Conservation (phyloP, 2,113 vertebrate genomes). For the Ciconia maguari region DNA sequence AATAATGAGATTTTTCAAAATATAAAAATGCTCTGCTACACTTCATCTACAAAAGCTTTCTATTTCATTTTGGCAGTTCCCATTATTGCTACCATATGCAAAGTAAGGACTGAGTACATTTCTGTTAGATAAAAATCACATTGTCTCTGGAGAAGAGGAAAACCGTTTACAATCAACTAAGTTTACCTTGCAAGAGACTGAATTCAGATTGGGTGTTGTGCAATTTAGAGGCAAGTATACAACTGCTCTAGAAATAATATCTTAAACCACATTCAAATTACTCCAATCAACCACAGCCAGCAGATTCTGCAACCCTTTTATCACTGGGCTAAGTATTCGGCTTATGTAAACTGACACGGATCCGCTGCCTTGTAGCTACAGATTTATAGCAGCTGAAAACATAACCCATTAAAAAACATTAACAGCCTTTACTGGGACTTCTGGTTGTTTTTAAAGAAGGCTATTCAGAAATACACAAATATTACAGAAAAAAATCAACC, state of each 20-base stretch:
- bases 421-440: background rate
- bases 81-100: background rate
- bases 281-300: background rate
- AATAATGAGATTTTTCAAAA: background rate
- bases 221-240: background rate
- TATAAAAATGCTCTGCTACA: background rate
- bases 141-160: background rate
- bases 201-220: background rate
- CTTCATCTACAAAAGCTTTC: background rate
- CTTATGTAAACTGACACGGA: background rate
- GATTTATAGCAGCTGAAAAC: constrained; percentile 13
- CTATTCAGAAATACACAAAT: background rate
- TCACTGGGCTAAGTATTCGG: background rate
- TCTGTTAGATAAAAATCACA: background rate
- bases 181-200: background rate
- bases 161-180: background rate
- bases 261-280: background rate
- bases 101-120: background rate
- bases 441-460: background rate
- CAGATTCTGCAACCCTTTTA: background rate
- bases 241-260: background rate
- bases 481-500: background rate
- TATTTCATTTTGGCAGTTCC: background rate
- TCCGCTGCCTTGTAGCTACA: background rate
- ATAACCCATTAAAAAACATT: constrained; percentile 6